A percentile compares a stretch with the other conserved stretches of the same genome.
phyloP scores from a whole-genome alignment of 2,797 vertebrate species.

The Gallinago stenura region DNA sequence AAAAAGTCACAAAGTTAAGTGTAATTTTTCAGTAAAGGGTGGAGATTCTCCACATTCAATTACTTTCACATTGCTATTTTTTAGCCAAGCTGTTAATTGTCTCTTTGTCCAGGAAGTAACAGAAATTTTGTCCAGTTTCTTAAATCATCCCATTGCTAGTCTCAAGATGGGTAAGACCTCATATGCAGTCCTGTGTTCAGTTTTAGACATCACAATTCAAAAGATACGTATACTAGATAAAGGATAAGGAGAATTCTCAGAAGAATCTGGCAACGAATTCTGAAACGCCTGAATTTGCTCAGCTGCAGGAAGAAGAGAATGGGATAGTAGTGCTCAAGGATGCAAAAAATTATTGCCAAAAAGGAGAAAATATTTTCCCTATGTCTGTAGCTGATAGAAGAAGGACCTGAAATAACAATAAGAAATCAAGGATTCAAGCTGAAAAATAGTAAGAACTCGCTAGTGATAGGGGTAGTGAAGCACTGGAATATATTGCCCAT shows the following conservation, averaged over 20 bases:
- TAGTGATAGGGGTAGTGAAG: not conserved
- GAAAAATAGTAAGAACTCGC: not conserved
- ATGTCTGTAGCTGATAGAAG: not conserved
- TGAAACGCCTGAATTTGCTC: not conserved
- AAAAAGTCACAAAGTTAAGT: not conserved
- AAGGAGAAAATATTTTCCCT: not conserved
- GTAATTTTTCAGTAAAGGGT: not conserved
- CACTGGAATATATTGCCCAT: not conserved
- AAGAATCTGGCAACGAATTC: not conserved
- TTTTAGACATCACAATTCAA: not conserved
- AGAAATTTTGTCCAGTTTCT: not conserved
- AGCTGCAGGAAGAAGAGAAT: not conserved
- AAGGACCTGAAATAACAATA: not conserved
- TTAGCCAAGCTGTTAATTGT: not conserved
- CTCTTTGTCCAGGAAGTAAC: not conserved
- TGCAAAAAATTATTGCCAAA: not conserved
- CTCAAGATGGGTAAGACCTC: not conserved
- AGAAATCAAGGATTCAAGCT: not conserved
- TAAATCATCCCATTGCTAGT: not conserved
- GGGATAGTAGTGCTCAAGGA: not conserved
- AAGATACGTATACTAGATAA: not conserved
- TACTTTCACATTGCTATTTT: not conserved
- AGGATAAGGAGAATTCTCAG: not conserved
- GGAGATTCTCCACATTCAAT: not conserved
- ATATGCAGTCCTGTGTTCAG: not conserved